Evolutionary conservation across 2,797 vertebrate genomes (phyloP), one percentile per base, ranked within the genome.

Genomic region (Brotogeris chrysoptera): DNA sequence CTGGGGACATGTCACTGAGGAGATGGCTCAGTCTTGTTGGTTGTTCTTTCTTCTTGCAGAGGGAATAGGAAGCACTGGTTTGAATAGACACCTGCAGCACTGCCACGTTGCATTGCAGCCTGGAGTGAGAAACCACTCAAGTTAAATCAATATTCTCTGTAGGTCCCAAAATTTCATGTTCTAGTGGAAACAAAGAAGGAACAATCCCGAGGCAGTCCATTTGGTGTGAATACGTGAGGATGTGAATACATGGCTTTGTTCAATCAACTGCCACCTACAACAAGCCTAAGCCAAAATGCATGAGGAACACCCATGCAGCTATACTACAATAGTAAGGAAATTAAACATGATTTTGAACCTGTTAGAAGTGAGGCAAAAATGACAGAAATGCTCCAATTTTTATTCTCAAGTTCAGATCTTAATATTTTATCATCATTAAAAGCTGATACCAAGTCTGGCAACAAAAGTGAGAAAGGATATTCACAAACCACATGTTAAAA

Each of bases 11-110:
- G 86, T 73, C 97, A 28, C 46, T 96, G 46, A 70, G 95, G 93
- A 93, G 97, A 66, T 49, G 11, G 17, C 21, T 61, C 39, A 3
- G 28, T 93, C 97, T 97, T 49, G 97, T 92, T 38, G 97, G 76
- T 16, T 96, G 96, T 43, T 97, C 97, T 50, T 96, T 98, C 71
- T 97, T 97, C 91, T 97, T 96, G 97, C 97, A 98, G 69, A 98
- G 92, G 2, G 98, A 98, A 82, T 98, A 98, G 41, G 98, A 98
- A 2, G 98, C 98, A 95, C 98, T 99, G 36, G 97, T 98, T 92
- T 98, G 98, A 59, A 99, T 96, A 7, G 98, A 98, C 97, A 98
- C 98, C 98, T 99, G 99, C 81, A 99, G 98, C 92, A 99, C 99
- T 1, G 98, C 98, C 98, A 99, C 98, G 96, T 98, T 98, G 52